Evolutionary conservation across 2,888 invertebrate genomes (phyloP).

Genomic region (Dicyrtoma fusca): DNA sequence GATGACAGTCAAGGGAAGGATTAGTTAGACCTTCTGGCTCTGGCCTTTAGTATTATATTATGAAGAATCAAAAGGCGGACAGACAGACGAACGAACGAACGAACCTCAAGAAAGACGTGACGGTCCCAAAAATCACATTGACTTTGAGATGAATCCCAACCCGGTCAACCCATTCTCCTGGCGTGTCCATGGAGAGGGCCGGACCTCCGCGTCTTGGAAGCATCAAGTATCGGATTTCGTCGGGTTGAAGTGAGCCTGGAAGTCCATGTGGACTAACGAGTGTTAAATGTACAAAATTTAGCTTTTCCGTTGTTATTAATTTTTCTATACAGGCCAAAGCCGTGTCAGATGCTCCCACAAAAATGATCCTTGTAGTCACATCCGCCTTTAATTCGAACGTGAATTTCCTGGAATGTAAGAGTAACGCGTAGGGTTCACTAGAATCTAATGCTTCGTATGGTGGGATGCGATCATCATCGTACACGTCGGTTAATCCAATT

Average conservation of each 20-base stretch:
- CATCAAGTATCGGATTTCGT: conserved; percentile 61
- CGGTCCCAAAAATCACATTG: conserved; percentile 67
- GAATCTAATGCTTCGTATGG: conserved; percentile 39
- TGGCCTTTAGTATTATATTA: not conserved
- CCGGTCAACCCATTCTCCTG: conserved; percentile 60
- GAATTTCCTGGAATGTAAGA: conserved; percentile 50
- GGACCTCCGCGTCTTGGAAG: conserved; percentile 65
- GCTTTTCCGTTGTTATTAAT: conserved; percentile 63
- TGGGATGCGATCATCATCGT: conserved; percentile 49
- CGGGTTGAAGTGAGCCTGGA: conserved; percentile 61
- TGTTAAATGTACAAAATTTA: conserved; percentile 71
- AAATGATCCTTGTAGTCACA: conserved; percentile 67
- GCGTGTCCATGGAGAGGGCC: conserved; percentile 64
- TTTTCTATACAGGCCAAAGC: conserved; percentile 68
- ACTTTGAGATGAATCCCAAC: conserved; percentile 66
- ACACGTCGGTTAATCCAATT: conserved; percentile 42
- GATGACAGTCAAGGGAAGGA: not conserved
- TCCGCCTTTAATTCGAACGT: conserved; percentile 60
- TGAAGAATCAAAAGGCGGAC: not conserved
- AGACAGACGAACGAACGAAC: too few species aligned
- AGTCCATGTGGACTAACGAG: conserved; percentile 71
- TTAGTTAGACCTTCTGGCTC: too few species aligned
- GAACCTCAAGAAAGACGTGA: conserved; percentile 67
- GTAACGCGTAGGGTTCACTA: conserved; percentile 40
- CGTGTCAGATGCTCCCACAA: conserved; percentile 70